Evolutionary conservation across 2,113 vertebrate genomes (phyloP).

Genomic region (Gallinago undulata): DNA sequence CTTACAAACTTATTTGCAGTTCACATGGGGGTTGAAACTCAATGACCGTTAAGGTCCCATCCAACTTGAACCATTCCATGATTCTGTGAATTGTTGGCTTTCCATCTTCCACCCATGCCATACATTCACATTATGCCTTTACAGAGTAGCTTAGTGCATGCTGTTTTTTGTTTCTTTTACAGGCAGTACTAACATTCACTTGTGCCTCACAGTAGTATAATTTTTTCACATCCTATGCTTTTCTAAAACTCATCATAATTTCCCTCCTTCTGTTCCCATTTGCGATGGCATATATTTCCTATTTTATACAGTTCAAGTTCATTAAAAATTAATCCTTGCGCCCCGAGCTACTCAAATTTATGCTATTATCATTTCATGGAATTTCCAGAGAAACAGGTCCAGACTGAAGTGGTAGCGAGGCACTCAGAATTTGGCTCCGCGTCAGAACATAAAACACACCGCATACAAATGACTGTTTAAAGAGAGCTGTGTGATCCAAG

Average conservation of each 20-base stretch:
- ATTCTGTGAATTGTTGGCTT: background rate
- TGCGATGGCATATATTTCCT: background rate
- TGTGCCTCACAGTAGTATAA: background rate
- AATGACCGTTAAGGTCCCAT: no score
- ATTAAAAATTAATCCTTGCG: background rate
- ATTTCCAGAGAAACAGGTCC: background rate
- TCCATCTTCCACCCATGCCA: background rate
- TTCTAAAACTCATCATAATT: background rate
- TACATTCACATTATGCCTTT: background rate
- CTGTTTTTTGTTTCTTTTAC: background rate
- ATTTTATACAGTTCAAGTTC: background rate
- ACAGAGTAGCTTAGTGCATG: background rate
- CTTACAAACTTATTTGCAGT: background rate
- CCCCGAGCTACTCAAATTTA: background rate
- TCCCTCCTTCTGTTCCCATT: background rate
- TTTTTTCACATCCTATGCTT: background rate
- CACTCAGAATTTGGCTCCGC: background rate
- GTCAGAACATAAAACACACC: background rate
- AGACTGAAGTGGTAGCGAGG: background rate
- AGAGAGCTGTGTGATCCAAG: background rate
- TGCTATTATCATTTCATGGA: background rate
- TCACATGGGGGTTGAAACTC: background rate
- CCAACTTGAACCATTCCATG: no score
- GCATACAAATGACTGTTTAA: slow-evolving; percentile 5
- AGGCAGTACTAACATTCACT: background rate